phyloP scores from a whole-genome alignment of 1,140 invertebrate genomes.

The Lucilia cuprina region DNA sequence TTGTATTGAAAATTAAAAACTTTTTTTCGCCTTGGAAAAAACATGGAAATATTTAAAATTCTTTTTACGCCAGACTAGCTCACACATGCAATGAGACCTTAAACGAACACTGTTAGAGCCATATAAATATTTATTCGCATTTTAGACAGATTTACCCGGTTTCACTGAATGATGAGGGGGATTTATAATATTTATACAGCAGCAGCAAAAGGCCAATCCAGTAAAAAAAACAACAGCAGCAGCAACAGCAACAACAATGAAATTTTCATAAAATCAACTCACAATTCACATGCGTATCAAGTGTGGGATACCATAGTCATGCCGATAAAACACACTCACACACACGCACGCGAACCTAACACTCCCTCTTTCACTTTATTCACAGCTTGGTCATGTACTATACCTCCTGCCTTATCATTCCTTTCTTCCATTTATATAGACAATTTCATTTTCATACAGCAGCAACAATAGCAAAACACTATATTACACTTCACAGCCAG shows the following conservation, averaged over 20 bases:
- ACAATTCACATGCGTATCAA: conserved; percentile 14
- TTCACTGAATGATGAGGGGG: not conserved
- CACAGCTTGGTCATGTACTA: not conserved
- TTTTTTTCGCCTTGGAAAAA: not conserved
- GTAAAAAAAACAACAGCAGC: too few species aligned
- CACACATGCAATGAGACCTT: not conserved
- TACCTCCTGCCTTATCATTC: not conserved
- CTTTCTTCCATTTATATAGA: not conserved
- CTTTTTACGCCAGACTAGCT: not conserved
- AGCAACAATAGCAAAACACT: not conserved
- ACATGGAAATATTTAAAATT: not conserved
- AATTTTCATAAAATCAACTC: not conserved
- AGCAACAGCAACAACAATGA: not conserved
- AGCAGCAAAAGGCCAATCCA: not conserved
- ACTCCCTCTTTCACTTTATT: not conserved
- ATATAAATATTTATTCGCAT: not conserved
- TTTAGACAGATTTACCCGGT: not conserved
- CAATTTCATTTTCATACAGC: not conserved
- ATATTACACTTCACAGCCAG: not conserved
- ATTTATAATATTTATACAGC: not conserved
- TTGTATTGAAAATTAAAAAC: not conserved
- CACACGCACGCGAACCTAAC: not conserved
- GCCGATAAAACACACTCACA: too few species aligned
- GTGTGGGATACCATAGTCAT: not conserved
- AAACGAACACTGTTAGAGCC: not conserved